phyloP scores from a whole-genome alignment of 2,888 invertebrate species.

The Antheraea assamensis region DNA sequence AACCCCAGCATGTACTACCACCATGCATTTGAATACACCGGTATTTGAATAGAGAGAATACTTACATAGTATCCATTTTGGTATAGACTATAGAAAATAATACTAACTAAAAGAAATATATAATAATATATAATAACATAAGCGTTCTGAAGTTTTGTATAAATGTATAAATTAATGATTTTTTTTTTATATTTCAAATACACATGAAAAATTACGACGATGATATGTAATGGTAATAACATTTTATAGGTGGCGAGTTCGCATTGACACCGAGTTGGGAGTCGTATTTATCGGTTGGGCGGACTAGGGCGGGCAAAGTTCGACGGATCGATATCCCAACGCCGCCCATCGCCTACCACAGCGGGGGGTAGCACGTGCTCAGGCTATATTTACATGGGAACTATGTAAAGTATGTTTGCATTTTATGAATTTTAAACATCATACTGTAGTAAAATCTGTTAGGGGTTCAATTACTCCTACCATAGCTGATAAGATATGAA shows the following conservation, averaged over 20 bases:
- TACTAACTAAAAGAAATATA: too few species aligned
- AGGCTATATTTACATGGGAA: constrained; percentile 21
- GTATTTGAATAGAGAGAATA: too few species aligned
- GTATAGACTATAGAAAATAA: too few species aligned
- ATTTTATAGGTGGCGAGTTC: constrained; percentile 66
- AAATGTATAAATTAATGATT: neutral
- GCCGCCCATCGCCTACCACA: constrained; percentile 43
- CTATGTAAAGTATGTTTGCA: constrained; percentile 4
- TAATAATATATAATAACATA: too few species aligned
- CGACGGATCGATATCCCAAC: constrained; percentile 59
- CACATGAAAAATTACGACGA: constrained; percentile 46
- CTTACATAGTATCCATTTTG: too few species aligned
- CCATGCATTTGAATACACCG: too few species aligned
- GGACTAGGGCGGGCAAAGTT: constrained; percentile 58
- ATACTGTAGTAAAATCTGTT: constrained; percentile 4
- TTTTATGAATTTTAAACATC: constrained; percentile 16
- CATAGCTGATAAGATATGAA: too few species aligned
- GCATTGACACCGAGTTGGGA: constrained; percentile 52
- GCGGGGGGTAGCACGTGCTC: constrained; percentile 22
- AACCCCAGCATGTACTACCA: too few species aligned
- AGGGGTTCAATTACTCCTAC: neutral
- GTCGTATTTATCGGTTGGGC: constrained; percentile 58
- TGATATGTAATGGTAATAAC: constrained; percentile 70
- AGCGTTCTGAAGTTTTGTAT: too few species aligned
- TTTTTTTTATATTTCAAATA: neutral